phyloP scores from a whole-genome alignment of 1,140 invertebrate genomes.

The Drosophila parvula region DNA sequence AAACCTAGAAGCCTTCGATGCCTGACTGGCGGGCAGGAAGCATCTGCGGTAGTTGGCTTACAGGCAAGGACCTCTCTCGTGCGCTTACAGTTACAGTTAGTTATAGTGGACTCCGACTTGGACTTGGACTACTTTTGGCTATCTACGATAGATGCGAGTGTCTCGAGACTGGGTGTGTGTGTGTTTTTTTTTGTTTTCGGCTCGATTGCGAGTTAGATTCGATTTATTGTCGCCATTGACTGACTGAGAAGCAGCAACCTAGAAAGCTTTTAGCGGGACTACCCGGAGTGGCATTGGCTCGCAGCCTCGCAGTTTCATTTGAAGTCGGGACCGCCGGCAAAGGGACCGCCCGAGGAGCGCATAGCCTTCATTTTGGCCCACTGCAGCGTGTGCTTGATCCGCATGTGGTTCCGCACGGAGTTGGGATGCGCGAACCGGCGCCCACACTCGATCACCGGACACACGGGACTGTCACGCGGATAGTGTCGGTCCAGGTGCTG shows the following conservation, averaged over 20 bases:
- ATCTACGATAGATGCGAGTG: constrained; percentile 78
- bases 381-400: constrained; percentile 90
- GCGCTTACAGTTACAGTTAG: constrained; percentile 41
- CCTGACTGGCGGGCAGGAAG: constrained; percentile 35
- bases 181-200: neutral
- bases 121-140: constrained; percentile 57
- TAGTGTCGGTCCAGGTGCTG: constrained; percentile 92
- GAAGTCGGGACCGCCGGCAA: constrained; percentile 80
- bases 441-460: constrained; percentile 90
- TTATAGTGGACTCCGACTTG: constrained; percentile 35
- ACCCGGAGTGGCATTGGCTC: constrained; percentile 61
- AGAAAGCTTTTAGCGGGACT: constrained; percentile 56
- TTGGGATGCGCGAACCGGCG: constrained; percentile 91
- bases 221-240: constrained; percentile 77
- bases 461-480: constrained; percentile 91
- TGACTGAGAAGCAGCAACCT: constrained; percentile 73
- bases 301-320: constrained; percentile 82
- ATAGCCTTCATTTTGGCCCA: constrained; percentile 93
- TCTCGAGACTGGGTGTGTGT: constrained; percentile 55
- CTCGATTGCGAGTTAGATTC: constrained; percentile 53
- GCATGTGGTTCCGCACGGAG: constrained; percentile 93
- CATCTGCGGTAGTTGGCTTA: constrained; percentile 21
- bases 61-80: constrained; percentile 38
- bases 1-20: neutral
- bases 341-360: constrained; percentile 88